These are phyloP conservation scores for Saccopteryx bilineata DNA, from an alignment of 2,113 vertebrate species.

Conservation along the genomic window DNA sequence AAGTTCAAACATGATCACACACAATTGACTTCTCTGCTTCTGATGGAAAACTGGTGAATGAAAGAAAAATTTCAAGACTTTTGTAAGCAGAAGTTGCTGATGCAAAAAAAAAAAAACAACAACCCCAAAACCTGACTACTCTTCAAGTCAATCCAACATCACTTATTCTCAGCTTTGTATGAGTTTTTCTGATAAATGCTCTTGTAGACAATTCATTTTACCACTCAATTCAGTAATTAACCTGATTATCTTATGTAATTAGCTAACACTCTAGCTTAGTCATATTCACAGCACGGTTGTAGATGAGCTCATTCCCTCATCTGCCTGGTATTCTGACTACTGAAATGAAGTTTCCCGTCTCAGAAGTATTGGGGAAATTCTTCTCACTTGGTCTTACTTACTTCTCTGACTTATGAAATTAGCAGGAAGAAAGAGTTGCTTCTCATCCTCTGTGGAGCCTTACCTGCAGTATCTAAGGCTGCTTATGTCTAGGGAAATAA, in stretches of 20 bases:
- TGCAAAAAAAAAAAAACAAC: background rate
- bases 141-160: background rate
- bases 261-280: background rate
- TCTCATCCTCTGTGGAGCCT: too few species aligned
- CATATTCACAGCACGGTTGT: background rate
- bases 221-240: conserved; percentile 40
- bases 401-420: background rate
- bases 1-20: background rate
- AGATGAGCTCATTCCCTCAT: background rate
- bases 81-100: background rate
- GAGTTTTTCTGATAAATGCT: conserved; percentile 37
- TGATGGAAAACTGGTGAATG: background rate
- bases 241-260: conserved; percentile 3
- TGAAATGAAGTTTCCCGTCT: background rate
- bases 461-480: background rate
- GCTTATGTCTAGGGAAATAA: background rate
- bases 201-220: conserved; percentile 29
- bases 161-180: background rate
- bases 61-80: background rate
- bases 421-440: background rate
- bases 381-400: background rate
- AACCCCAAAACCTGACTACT: background rate
- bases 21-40: background rate
- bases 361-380: background rate
- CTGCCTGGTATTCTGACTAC: background rate